Evolutionary conservation across 1,140 invertebrate species (phyloP), one percentile per base, ranked within the genome.

Genomic region (Drosophila sechellia): DNA sequence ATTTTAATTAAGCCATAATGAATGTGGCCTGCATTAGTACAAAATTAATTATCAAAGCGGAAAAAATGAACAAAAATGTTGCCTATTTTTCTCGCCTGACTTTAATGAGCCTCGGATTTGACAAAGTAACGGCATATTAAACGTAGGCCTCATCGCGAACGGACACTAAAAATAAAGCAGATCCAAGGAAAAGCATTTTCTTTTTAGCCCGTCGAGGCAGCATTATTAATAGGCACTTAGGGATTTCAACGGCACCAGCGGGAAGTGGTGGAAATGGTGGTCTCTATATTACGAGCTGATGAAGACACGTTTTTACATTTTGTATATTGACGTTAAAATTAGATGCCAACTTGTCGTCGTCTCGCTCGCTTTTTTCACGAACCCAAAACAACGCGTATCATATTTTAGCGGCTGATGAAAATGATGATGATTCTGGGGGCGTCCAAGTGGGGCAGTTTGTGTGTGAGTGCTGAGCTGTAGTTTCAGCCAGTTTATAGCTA

Each of bases 291-390:
- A 87, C 75, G 79, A 79, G 79, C 55, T 86, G 83, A 86, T 86
- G 84, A 79, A 89, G 84, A 89, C 79, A 89, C 84, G 84, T 89
- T 89, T 79, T 83, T 80, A 79, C 84, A 79, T 89, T 87, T 73
- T 83, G 84, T 87, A 79, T 89, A 89, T 89, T 87, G 84, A 89
- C 84, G 77, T 89, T 89, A 87, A 87, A 87, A 87, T 87, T 87
- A 89, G 84, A 87, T 89, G 84, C 76, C 84, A 87, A 87, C 79
- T 89, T 87, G 84, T 89, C 83, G 81, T 66, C 74, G 74, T 48
- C 50, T 66, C 61, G 72, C 54, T 65, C 15, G 57, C 60, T 49
- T 52, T 65, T 48, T 61, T 20, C 11, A 8, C 31, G n/a, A 34
- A 27, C 52, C 63, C 66, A 73, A 73, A 89, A 89, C 79, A 87